Conservation (phyloP, 2,888 invertebrate genomes). For the Fragum fragum region DNA sequence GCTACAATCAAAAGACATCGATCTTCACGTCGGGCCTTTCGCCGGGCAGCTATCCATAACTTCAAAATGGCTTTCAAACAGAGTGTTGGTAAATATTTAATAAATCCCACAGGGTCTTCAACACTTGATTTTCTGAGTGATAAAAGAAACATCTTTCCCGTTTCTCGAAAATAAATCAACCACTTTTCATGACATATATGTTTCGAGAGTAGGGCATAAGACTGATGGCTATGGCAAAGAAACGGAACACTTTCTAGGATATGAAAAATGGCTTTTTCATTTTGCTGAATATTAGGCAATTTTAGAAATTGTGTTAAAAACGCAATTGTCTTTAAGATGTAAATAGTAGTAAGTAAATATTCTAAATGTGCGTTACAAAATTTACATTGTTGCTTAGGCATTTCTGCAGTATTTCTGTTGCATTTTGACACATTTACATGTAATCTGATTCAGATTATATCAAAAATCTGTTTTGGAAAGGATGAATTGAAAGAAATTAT, state of each 20-base stretch:
- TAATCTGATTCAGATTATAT: no score
- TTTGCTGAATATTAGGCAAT: not conserved
- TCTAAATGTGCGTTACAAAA: no score
- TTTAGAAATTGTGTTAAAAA: no score
- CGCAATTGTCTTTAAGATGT: no score
- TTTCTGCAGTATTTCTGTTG: no score
- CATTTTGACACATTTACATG: no score
- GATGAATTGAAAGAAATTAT: no score
- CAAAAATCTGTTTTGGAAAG: no score
- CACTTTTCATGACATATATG: slow-evolving; percentile 19
- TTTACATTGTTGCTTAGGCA: no score
- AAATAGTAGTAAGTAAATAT: no score
- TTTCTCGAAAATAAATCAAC: slow-evolving; percentile 10
- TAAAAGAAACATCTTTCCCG: slow-evolving; percentile 11
- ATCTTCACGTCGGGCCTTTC: not conserved
- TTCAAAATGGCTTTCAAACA: slow-evolving; percentile 5
- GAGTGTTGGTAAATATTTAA: slow-evolving; percentile 12
- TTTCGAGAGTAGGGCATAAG: not conserved
- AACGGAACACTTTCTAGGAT: not conserved
- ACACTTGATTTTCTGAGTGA: slow-evolving; percentile 7
- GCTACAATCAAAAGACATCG: not conserved
- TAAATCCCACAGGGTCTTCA: slow-evolving; percentile 8
- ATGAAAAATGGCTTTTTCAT: not conserved
- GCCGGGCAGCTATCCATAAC: slow-evolving; percentile 7
- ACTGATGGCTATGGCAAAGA: not conserved